Evolutionary conservation across 2,888 invertebrate genomes (phyloP).

Genomic region (Torymus tubicola): DNA sequence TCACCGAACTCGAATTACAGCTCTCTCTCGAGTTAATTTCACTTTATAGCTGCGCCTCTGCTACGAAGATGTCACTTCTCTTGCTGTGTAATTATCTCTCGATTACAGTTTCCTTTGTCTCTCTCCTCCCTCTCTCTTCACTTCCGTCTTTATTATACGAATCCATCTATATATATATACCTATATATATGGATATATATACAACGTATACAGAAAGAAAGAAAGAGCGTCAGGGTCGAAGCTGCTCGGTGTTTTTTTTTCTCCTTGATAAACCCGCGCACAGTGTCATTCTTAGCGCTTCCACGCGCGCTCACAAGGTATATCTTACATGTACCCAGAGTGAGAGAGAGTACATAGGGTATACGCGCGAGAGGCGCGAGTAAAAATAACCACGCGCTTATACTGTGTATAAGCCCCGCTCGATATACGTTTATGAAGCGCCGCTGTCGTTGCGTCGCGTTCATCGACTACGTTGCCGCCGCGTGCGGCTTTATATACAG

Average conservation of each 20-base stretch:
- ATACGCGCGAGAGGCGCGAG: not conserved
- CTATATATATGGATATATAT: too few species aligned
- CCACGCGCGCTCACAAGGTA: not conserved
- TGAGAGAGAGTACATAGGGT: too few species aligned
- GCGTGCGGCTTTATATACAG: too few species aligned
- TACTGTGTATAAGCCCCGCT: constrained; percentile 12
- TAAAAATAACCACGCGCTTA: constrained; percentile 33
- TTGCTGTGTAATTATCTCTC: constrained; percentile 41
- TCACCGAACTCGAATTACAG: constrained; percentile 36
- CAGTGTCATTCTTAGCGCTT: not conserved
- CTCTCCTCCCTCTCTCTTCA: not conserved
- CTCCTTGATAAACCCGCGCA: too few species aligned
- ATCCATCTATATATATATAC: too few species aligned
- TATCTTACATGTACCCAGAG: constrained; percentile 6
- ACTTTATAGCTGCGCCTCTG: constrained; percentile 11
- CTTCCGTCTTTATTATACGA: constrained; percentile 30
- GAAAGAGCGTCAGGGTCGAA: too few species aligned
- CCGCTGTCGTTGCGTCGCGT: not conserved
- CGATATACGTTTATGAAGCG: constrained; percentile 21
- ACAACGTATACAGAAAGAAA: too few species aligned
- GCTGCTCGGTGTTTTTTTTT: too few species aligned
- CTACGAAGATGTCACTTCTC: constrained; percentile 2
- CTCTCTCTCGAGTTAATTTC: constrained; percentile 40
- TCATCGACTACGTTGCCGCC: too few species aligned
- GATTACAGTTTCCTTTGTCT: constrained; percentile 42